Base-by-base conservation (phyloP, 2,888 invertebrate species). In the Petrolisthes cinctipes region DNA sequence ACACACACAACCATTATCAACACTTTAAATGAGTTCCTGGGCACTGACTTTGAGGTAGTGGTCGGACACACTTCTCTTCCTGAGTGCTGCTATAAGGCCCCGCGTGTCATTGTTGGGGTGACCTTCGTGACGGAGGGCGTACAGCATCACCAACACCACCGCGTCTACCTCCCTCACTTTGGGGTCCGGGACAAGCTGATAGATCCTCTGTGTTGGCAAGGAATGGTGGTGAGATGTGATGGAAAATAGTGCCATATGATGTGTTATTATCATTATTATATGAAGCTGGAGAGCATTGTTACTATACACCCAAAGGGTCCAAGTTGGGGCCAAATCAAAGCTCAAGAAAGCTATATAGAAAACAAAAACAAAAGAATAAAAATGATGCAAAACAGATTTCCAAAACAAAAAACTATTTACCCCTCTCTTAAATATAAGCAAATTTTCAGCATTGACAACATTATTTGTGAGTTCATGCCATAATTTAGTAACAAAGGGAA, bases 101-200 rank as follows among this genome's bases (percentile, higher is more conserved):
- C 95, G 94, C 51, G 97, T 95, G 92, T 96, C 97, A 93, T 97
- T 97, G 93, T 95, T 97, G 83, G 96, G 95, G 93, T 98, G 96
- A 91, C 96, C 96, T 93, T 98, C 98, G 93, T 99, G 99, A 57
- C 97, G 95, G 37, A 99, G 94, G 0, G 97, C 97, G 94, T 99
- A 99, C 56, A 99, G 93, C 93, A 98, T 96, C 0, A 99, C 98
- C 85, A 99, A 94, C 91, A 97, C 95, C 0, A 96, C 94, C 0
- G 97, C 96, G 94, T 99, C 99, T 85, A 95, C 94, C 91, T 96
- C 95, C 14, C 96, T 94, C 14, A 95, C 94, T 87, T 95, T 94
- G 66, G 96, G 95, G 92, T 96, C 95, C 0, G 94, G 93, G n/a
- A 99, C 93, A 9, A 99, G 94, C 91, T 95, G 95, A 91, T 96